Conservation (phyloP, 2,888 invertebrate genomes). For the Drosophila meridionalis region DNA sequence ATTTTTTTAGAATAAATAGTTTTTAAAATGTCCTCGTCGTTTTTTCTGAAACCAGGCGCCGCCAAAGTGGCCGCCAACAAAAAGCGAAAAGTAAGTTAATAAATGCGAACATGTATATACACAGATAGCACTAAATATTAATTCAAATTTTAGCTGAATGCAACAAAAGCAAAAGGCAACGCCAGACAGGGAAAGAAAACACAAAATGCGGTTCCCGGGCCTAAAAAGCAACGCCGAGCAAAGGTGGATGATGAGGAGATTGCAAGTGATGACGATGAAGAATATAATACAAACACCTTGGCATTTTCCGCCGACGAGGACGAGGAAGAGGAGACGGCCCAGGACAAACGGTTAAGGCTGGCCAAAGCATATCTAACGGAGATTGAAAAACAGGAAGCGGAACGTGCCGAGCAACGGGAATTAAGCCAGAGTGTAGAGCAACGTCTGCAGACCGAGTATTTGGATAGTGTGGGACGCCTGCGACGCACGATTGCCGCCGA, state of each 20-base stretch:
- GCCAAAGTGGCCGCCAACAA: constrained; percentile 85
- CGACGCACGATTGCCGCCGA: constrained; percentile 90
- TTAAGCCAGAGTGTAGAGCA: constrained; percentile 87
- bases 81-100: constrained; percentile 85
- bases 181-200: constrained; percentile 46
- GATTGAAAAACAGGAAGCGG: constrained; percentile 92
- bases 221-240: constrained; percentile 70
- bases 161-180: constrained; percentile 35
- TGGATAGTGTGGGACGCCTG: constrained; percentile 94
- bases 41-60: constrained; percentile 87
- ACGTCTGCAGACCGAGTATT: constrained; percentile 92
- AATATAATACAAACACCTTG: constrained; percentile 85
- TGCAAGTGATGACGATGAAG: constrained; percentile 89
- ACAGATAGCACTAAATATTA: not conserved
- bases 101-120: constrained; percentile 54
- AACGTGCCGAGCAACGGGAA: constrained; percentile 88
- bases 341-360: constrained; percentile 94
- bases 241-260: constrained; percentile 87
- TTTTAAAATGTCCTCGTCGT: constrained; percentile 85
- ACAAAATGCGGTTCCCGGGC: constrained; percentile 78
- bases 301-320: constrained; percentile 80
- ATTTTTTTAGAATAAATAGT: constrained; percentile 32
- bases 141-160: constrained; percentile 23
- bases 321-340: constrained; percentile 88
- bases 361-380: constrained; percentile 96